Evolutionary conservation across 2,888 invertebrate genomes (phyloP).

Genomic region (Dasysyrphus tricinctus): DNA sequence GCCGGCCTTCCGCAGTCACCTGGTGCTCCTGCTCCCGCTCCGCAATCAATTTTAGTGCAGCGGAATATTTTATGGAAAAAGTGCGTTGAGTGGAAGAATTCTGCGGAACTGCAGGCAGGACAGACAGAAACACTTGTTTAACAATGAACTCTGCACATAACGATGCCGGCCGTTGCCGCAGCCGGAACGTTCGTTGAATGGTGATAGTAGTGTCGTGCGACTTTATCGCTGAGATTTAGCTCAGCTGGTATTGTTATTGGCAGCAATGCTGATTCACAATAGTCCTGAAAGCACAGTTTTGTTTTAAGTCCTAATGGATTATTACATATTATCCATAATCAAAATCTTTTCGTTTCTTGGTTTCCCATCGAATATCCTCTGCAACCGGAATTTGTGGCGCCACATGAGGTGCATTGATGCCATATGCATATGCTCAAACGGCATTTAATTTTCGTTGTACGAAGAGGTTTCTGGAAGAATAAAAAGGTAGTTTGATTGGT

Average conservation of each 20-base stretch:
- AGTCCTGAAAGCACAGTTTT: background rate
- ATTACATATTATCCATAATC: no score
- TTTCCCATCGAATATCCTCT: no score
- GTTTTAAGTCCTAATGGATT: background rate
- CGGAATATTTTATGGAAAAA: slow-evolving; percentile 28
- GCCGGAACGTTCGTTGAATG: slow-evolving; percentile 12
- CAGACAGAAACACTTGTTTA: slow-evolving; percentile 39
- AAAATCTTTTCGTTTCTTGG: no score
- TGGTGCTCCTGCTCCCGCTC: slow-evolving; percentile 14
- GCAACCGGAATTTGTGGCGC: no score
- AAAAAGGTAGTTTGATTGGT: no score
- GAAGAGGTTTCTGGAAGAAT: no score
- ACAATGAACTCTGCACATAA: slow-evolving; percentile 31
- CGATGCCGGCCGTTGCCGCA: background rate
- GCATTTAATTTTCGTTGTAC: no score
- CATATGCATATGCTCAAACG: no score
- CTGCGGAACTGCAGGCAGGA: slow-evolving; percentile 39
- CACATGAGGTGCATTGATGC: no score
- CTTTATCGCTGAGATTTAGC: slow-evolving; percentile 17
- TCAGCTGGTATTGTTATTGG: slow-evolving; percentile 18
- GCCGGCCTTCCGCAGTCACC: background rate
- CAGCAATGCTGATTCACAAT: slow-evolving; percentile 13
- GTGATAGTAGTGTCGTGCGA: slow-evolving; percentile 20
- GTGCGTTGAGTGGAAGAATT: slow-evolving; percentile 40
- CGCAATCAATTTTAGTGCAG: slow-evolving; percentile 44